Evolutionary conservation across 2,888 invertebrate genomes (phyloP).

Genomic region (Anthophora plumipes): DNA sequence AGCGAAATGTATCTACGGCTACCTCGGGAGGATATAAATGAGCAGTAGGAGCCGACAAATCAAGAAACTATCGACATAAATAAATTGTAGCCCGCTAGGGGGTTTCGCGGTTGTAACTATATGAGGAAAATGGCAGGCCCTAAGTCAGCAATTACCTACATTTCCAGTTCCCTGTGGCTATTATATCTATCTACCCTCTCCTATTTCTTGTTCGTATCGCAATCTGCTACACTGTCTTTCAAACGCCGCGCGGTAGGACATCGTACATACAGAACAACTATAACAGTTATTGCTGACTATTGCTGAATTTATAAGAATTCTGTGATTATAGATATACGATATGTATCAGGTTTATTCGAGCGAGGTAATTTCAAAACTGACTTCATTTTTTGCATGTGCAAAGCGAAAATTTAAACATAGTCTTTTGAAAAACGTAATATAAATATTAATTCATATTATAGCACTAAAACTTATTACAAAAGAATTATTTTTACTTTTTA

Average conservation of each 20-base stretch:
- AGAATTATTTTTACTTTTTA: no score
- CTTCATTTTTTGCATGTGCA: no score
- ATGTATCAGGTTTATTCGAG: no score
- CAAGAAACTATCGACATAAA: constrained; percentile 85
- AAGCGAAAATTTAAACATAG: no score
- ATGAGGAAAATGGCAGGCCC: constrained; percentile 81
- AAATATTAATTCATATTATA: no score
- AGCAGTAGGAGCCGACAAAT: constrained; percentile 84
- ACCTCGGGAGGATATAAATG: constrained; percentile 83
- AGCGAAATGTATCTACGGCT: constrained; percentile 69
- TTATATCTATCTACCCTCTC: constrained; percentile 65
- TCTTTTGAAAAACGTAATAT: no score
- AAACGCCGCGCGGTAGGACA: not conserved
- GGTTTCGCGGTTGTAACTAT: constrained; percentile 76
- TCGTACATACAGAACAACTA: not conserved
- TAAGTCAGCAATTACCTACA: constrained; percentile 83
- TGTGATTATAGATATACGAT: not conserved
- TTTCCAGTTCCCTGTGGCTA: constrained; percentile 68
- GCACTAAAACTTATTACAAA: no score
- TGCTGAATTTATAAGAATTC: not conserved
- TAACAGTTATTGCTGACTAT: no score
- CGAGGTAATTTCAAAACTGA: no score
- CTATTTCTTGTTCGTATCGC: constrained; percentile 30
- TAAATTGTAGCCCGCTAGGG: constrained; percentile 83
- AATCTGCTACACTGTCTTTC: constrained; percentile 36